Evolutionary conservation across 2,888 invertebrate genomes (phyloP).

Genomic region (Hirtodrosophila histrioides): DNA sequence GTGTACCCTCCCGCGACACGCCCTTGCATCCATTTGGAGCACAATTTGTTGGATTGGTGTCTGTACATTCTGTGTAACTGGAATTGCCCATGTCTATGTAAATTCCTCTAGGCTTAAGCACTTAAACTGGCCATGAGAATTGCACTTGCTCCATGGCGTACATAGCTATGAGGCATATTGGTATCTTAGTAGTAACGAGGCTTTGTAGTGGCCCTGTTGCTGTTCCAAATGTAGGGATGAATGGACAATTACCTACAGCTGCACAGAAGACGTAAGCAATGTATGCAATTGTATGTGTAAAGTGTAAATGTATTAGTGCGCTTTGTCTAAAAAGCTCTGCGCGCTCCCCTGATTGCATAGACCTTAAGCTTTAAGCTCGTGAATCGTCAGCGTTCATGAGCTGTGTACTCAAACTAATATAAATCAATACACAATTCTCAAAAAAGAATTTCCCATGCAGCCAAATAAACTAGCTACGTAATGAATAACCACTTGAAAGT

Average conservation of each 20-base stretch:
- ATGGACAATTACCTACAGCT: not conserved
- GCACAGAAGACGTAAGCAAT: too few species aligned
- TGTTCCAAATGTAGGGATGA: constrained; percentile 3
- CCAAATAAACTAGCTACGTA: too few species aligned
- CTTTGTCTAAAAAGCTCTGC: too few species aligned
- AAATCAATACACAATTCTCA: too few species aligned
- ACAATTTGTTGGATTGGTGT: constrained; percentile 7
- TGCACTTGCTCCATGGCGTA: not conserved
- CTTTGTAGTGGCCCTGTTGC: not conserved
- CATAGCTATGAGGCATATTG: constrained; percentile 1
- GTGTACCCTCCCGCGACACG: constrained; percentile 5
- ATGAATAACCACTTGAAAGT: not conserved
- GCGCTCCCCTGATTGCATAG: too few species aligned
- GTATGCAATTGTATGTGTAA: too few species aligned
- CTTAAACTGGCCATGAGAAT: constrained; percentile 2
- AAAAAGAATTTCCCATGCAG: too few species aligned
- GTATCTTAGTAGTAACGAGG: constrained; percentile 3
- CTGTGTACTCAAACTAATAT: too few species aligned
- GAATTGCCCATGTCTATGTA: constrained; percentile 22
- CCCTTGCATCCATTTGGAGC: not conserved
- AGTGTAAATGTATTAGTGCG: too few species aligned
- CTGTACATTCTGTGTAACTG: constrained; percentile 13
- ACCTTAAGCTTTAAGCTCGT: too few species aligned
- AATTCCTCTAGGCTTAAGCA: constrained; percentile 29
- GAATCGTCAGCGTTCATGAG: too few species aligned